These are phyloP conservation scores for Sturnira hondurensis DNA, from an alignment of 2,113 vertebrate genomes.

Conservation along the genomic window DNA sequence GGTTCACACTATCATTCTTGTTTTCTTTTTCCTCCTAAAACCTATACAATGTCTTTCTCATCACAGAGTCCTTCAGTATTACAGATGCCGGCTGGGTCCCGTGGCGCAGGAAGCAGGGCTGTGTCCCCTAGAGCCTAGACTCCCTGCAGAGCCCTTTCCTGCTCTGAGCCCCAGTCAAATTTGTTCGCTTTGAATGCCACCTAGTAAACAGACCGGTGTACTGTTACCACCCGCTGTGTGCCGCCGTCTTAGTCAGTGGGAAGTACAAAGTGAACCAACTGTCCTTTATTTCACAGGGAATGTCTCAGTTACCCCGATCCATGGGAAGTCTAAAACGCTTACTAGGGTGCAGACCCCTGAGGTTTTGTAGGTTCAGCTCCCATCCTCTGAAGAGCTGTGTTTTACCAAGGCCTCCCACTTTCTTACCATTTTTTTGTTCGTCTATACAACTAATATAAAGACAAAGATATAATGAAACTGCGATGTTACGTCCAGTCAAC, in stretches of 20 bases:
- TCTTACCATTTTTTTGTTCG: background rate
- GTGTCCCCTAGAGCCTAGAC: background rate
- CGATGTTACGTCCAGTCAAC: no score
- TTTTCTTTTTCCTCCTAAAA: background rate
- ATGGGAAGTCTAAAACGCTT: background rate
- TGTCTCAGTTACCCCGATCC: background rate
- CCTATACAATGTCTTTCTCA: background rate
- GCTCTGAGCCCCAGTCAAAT: background rate
- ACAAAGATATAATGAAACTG: accelerated
- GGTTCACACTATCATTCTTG: background rate
- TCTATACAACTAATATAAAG: background rate
- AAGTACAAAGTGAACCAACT: background rate
- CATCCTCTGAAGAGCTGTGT: background rate
- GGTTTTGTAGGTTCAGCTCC: background rate
- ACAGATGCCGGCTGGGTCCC: background rate
- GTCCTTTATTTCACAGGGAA: background rate
- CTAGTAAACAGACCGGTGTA: background rate
- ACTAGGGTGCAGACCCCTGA: background rate
- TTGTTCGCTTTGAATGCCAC: background rate
- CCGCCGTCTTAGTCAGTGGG: background rate
- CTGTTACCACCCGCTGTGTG: background rate
- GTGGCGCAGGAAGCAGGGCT: background rate
- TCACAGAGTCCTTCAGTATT: background rate
- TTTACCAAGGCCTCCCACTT: background rate
- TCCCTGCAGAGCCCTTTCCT: background rate